phyloP scores from a whole-genome alignment of 2,113 vertebrate genomes.

The Oostethus manadensis region DNA sequence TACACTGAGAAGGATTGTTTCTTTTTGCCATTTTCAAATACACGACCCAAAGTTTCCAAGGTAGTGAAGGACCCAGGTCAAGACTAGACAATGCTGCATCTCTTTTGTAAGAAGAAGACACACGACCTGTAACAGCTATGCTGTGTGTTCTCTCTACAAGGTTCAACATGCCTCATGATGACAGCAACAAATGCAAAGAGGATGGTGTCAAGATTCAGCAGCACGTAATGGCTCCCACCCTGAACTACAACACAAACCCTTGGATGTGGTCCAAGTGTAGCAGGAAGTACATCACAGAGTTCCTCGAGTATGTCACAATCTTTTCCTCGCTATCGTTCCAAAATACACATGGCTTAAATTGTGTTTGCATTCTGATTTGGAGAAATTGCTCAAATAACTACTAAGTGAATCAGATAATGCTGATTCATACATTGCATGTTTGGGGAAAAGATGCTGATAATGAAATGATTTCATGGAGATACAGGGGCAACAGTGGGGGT shows the following conservation, averaged over 20 bases:
- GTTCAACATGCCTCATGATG: slow-evolving; percentile 99
- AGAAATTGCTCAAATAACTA: not conserved
- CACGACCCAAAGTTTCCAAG: no score
- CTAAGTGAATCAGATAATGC: not conserved
- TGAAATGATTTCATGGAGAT: slow-evolving; percentile 1
- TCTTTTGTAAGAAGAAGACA: no score
- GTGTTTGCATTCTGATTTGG: not conserved
- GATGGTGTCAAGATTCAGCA: slow-evolving; percentile 91
- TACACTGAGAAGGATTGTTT: no score
- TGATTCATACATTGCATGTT: not conserved
- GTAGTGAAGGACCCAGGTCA: no score
- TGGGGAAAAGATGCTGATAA: not conserved
- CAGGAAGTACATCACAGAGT: slow-evolving; percentile 97
- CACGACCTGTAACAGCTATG: no score
- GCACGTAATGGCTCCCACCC: slow-evolving; percentile 93
- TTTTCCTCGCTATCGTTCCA: slow-evolving; percentile 19
- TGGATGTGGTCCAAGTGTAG: slow-evolving; percentile 99
- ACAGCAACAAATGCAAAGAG: slow-evolving; percentile 95
- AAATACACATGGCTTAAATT: slow-evolving; percentile 10
- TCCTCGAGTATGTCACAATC: slow-evolving; percentile 87
- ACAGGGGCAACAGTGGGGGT: not conserved
- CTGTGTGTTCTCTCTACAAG: slow-evolving; percentile 58
- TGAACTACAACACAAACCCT: slow-evolving; percentile 96
- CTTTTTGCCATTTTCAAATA: no score
- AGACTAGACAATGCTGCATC: no score